Evolutionary conservation across 1,140 invertebrate species (phyloP).

Genomic region (Zaprionus inermis): DNA sequence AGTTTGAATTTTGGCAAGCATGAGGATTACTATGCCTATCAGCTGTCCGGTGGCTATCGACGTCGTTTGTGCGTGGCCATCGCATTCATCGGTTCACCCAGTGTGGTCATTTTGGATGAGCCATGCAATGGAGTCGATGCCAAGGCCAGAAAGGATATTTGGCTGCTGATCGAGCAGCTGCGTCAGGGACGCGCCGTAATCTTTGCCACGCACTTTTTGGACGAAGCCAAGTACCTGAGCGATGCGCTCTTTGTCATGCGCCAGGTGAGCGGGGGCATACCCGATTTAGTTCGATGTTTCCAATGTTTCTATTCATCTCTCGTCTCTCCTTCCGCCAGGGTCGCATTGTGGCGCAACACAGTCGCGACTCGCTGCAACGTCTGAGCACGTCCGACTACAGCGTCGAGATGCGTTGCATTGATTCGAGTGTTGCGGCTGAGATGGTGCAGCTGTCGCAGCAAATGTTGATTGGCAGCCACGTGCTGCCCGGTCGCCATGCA

Average conservation of each 20-base stretch:
- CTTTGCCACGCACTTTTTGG: conserved; percentile 89
- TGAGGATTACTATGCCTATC: conserved; percentile 85
- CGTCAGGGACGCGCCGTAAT: conserved; percentile 88
- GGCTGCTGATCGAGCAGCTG: conserved; percentile 89
- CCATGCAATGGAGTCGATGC: conserved; percentile 93
- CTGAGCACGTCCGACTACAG: conserved; percentile 70
- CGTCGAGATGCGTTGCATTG: conserved; percentile 58
- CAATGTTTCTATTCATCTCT: background rate
- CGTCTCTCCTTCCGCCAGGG: conserved; percentile 51
- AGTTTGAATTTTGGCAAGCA: conserved; percentile 86
- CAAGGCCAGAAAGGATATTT: conserved; percentile 89
- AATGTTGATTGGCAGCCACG: conserved; percentile 44
- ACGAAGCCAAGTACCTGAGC: conserved; percentile 88
- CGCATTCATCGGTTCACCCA: conserved; percentile 88
- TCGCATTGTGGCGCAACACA: conserved; percentile 78
- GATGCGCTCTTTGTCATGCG: conserved; percentile 88
- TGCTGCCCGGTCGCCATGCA: conserved; percentile 23
- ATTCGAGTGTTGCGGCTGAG: conserved; percentile 30
- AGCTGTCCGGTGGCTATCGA: conserved; percentile 87
- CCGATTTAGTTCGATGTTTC: background rate
- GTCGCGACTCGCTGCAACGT: conserved; percentile 69
- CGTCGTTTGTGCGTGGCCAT: conserved; percentile 88
- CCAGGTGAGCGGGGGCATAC: conserved; percentile 79
- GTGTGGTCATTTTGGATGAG: conserved; percentile 93
- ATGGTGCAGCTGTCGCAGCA: conserved; percentile 44